Conservation (phyloP, 2,797 vertebrate species). For the Trematomus bernacchii region DNA sequence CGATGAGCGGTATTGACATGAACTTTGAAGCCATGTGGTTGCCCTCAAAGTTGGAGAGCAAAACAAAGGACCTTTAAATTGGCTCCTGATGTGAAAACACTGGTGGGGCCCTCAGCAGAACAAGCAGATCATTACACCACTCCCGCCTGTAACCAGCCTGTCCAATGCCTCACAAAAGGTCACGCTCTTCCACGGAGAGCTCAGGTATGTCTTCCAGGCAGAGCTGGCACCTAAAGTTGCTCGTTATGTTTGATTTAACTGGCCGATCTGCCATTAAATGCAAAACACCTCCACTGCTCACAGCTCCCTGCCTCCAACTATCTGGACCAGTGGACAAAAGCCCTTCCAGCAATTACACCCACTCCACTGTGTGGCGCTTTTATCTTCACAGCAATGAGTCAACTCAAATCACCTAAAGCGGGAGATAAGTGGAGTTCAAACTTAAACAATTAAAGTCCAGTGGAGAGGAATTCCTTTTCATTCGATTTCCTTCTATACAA, state of each 20-base stretch:
- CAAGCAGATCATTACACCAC: slow-evolving; percentile 91
- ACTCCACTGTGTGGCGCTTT: slow-evolving; percentile 53
- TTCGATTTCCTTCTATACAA: slow-evolving; percentile 56
- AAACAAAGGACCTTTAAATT: slow-evolving; percentile 94
- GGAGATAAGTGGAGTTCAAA: slow-evolving; percentile 66
- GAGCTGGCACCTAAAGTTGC: slow-evolving; percentile 32
- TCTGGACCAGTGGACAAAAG: slow-evolving; percentile 47
- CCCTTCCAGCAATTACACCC: slow-evolving; percentile 56
- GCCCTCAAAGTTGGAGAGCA: slow-evolving; percentile 89
- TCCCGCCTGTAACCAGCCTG: slow-evolving; percentile 87
- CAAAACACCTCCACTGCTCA: slow-evolving; percentile 18
- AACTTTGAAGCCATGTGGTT: slow-evolving; percentile 78
- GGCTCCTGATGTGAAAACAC: slow-evolving; percentile 95
- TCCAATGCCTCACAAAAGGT: slow-evolving; percentile 84
- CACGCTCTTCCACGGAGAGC: slow-evolving; percentile 83
- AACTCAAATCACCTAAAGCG: slow-evolving; percentile 66
- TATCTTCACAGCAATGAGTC: slow-evolving; percentile 53
- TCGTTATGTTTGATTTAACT: slow-evolving; percentile 53
- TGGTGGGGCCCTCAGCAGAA: slow-evolving; percentile 91
- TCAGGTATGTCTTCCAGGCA: slow-evolving; percentile 69
- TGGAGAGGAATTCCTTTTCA: slow-evolving; percentile 60
- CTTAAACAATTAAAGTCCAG: slow-evolving; percentile 70
- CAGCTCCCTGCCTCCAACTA: slow-evolving; percentile 26
- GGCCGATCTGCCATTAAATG: slow-evolving; percentile 49
- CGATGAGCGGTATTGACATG: slow-evolving; percentile 55